Percentiles rank a stretch among this genome's conserved stretches.
Conservation (phyloP, 2,113 vertebrate species). For the Grallaria varia region DNA sequence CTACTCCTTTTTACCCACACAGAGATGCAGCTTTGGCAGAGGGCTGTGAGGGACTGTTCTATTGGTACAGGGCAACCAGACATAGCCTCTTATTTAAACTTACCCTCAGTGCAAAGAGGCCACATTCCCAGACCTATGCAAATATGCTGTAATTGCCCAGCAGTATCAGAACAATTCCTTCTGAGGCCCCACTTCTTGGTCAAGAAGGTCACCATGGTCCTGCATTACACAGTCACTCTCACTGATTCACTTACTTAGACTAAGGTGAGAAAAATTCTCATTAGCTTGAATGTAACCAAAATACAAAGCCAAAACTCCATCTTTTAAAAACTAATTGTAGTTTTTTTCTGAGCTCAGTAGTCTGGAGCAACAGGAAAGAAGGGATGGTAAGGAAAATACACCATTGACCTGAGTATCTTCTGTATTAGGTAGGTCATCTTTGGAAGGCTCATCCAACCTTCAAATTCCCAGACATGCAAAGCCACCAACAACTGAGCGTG, state of each 20-base stretch:
- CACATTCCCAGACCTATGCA: not conserved
- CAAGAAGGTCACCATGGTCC: not conserved
- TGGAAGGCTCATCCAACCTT: not conserved
- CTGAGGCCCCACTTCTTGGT: not conserved
- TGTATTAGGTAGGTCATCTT: not conserved
- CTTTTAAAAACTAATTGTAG: not conserved
- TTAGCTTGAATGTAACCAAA: not conserved
- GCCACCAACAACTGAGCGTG: not conserved
- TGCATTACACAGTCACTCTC: not conserved
- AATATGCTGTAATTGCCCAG: not conserved
- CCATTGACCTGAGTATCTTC: not conserved
- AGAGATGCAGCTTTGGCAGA: not conserved
- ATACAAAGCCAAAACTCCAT: not conserved
- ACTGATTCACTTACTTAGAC: not conserved
- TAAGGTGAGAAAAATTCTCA: not conserved
- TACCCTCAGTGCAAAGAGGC: not conserved
- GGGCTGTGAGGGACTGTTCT: rapidly evolving
- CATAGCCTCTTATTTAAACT: not conserved
- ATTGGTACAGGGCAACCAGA: not conserved
- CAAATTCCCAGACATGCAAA: not conserved
- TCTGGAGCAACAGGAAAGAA: not conserved
- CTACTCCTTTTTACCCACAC: not conserved
- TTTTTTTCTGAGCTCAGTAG: not conserved
- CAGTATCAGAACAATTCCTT: not conserved
- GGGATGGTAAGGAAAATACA: not conserved